Conservation (phyloP, 2,797 vertebrate species). For the Syndactyla subalaris region DNA sequence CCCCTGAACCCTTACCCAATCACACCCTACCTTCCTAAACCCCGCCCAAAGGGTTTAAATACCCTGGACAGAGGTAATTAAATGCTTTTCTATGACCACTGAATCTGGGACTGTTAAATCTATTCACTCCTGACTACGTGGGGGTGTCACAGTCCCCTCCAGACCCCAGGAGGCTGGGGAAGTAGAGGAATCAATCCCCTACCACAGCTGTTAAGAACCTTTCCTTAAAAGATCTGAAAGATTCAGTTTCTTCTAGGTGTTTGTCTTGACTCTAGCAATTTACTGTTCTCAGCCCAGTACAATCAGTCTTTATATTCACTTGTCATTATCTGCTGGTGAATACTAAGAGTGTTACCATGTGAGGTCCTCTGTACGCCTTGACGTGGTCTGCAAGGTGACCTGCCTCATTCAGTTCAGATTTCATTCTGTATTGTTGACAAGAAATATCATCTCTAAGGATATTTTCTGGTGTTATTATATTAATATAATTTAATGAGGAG, state of each 20-base stretch:
- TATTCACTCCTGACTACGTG: too few relatives aligned
- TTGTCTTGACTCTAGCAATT: background rate
- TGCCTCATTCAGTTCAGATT: background rate
- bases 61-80: too few relatives aligned
- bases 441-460: background rate
- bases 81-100: too few relatives aligned
- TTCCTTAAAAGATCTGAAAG: background rate
- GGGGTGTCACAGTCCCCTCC: too few relatives aligned
- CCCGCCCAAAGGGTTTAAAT: too few relatives aligned
- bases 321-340: fast-evolving
- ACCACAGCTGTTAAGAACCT: background rate
- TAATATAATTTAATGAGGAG: background rate
- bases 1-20: too few relatives aligned
- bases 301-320: background rate
- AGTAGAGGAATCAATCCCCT: too few relatives aligned
- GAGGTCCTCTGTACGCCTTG: background rate
- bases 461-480: background rate
- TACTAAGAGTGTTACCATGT: background rate
- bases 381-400: background rate
- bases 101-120: too few relatives aligned
- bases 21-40: too few relatives aligned
- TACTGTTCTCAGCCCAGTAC: background rate
- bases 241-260: background rate
- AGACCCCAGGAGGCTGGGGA: too few relatives aligned
- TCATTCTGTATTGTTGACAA: background rate